These are phyloP conservation scores for Tauraco hartlaubi DNA, from an alignment of 2,797 vertebrate genomes.

Conservation along the genomic window DNA sequence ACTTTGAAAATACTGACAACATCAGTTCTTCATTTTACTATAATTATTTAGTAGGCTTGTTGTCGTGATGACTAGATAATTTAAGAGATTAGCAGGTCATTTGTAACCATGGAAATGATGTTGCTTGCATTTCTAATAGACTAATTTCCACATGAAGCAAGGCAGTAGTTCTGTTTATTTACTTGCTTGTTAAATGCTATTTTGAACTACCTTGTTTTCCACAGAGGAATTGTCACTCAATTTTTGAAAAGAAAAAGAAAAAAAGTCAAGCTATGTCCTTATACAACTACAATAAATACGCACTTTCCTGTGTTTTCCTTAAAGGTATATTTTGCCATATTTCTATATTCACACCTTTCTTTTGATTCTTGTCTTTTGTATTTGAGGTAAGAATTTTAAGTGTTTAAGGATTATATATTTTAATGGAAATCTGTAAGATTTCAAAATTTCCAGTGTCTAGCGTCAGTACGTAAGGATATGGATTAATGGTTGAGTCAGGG, in stretches of 20 bases:
- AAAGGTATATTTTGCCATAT: background rate
- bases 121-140: slow-evolving; percentile 72
- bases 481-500: background rate
- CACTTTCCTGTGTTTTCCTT: background rate
- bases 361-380: background rate
- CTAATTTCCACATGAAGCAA: slow-evolving; percentile 72
- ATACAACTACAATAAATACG: background rate
- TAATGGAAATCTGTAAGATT: background rate
- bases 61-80: slow-evolving; percentile 73
- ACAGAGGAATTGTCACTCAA: slow-evolving; percentile 46
- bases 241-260: slow-evolving; percentile 31
- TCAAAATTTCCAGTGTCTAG: background rate
- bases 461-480: background rate
- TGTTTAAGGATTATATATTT: background rate
- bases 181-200: slow-evolving; percentile 70
- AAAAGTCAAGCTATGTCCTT: background rate
- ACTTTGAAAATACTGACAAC: background rate
- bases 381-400: background rate
- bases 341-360: background rate
- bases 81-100: slow-evolving; percentile 75
- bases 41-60: slow-evolving; percentile 65
- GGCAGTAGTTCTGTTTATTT: slow-evolving; percentile 69
- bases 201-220: slow-evolving; percentile 70
- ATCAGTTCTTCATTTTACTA: slow-evolving; percentile 25
- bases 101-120: slow-evolving; percentile 78